phyloP scores from a whole-genome alignment of 2,113 vertebrate species.

The Rhynchopsitta pachyrhyncha region DNA sequence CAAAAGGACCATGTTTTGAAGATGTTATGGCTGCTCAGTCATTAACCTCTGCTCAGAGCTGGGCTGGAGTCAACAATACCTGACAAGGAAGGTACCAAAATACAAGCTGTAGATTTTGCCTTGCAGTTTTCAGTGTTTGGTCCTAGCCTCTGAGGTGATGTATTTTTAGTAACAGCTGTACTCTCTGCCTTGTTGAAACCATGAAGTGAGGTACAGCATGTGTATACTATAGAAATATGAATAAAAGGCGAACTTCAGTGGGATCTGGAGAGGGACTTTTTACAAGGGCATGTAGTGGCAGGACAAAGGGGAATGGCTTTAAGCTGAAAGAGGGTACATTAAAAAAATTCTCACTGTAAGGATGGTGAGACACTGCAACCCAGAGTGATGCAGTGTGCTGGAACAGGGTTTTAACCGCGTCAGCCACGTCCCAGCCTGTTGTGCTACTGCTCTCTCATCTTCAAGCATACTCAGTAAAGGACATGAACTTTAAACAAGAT shows the following conservation, averaged over 20 bases:
- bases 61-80: background rate
- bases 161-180: background rate
- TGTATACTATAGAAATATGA: background rate
- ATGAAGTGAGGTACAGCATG: accelerated
- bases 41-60: background rate
- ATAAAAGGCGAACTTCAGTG: background rate
- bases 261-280: background rate
- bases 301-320: background rate
- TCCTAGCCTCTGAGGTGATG: background rate
- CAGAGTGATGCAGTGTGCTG: background rate
- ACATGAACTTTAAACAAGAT: background rate
- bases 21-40: background rate
- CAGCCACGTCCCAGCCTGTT: background rate
- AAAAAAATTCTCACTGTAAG: background rate
- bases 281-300: background rate
- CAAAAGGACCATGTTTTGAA: background rate
- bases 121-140: background rate
- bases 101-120: background rate
- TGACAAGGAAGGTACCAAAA: background rate
- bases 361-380: background rate
- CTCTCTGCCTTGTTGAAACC: background rate
- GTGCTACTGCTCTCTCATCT: background rate
- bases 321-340: background rate
- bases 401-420: background rate
- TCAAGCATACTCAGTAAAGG: background rate